Evolutionary conservation across 2,113 vertebrate genomes (phyloP).

Genomic region (Leucoraja erinaceus): DNA sequence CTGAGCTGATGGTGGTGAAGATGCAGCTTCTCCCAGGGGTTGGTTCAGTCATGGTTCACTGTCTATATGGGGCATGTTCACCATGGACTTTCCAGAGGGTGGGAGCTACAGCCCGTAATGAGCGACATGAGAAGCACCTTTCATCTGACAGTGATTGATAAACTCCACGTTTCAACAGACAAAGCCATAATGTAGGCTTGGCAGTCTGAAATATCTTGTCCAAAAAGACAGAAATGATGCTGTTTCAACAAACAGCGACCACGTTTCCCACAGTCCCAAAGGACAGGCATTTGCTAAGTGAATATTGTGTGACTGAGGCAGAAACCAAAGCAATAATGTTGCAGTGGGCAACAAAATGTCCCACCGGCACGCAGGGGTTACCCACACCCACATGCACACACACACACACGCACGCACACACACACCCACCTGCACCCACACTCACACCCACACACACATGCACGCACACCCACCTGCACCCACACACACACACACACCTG

Average conservation of each 20-base stretch:
- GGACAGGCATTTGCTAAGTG: background rate
- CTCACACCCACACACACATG: too few relatives aligned
- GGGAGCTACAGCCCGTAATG: conserved; percentile 41
- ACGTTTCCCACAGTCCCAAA: background rate
- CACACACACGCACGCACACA: too few relatives aligned
- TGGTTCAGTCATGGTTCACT: background rate
- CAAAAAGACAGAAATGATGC: background rate
- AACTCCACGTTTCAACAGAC: conserved; percentile 57
- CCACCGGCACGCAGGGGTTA: too few relatives aligned
- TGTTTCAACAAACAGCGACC: background rate
- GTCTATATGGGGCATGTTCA: too few relatives aligned
- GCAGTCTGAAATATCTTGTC: conserved; percentile 7
- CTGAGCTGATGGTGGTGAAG: background rate
- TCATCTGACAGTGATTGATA: conserved; percentile 49
- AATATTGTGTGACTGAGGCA: conserved; percentile 15
- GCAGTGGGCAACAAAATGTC: too few relatives aligned
- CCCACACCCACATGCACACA: too few relatives aligned
- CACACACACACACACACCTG: too few relatives aligned
- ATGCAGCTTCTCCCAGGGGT: conserved; percentile 59
- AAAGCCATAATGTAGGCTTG: conserved; percentile 62
- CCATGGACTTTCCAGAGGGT: conserved; percentile 45
- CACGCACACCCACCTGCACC: too few relatives aligned
- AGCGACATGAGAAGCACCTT: conserved; percentile 43
- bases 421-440: too few relatives aligned
- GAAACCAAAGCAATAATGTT: conserved; percentile 33